Evolutionary conservation across 2,113 vertebrate species (phyloP), one percentile per base, ranked within the genome.

Genomic region (Anguilla japonica): DNA sequence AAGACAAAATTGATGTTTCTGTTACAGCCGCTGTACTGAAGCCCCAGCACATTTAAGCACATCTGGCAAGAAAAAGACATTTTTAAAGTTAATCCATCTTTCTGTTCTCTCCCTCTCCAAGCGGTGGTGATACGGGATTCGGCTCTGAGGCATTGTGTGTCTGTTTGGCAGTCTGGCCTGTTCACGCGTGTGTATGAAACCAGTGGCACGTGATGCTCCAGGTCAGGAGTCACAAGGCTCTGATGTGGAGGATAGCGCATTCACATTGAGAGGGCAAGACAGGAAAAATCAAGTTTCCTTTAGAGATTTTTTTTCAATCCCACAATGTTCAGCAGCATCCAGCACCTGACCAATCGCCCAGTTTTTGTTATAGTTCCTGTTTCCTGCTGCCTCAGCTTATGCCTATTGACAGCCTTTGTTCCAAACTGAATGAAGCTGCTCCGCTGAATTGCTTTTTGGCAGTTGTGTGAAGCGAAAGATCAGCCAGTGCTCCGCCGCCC

Each of bases 81-180:
- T 83, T 79, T 83, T 84, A 9, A 41, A 56, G 71, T 78, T 84
- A 71, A 57, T 83, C 53, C 41, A 79, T 87, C 34, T 87, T 84
- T 84, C 46, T 79, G 50, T 79, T 50, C 26, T 43, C 29, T 79
- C 14, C 40, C n/a, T 79, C n/a, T 85, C 67, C 67, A 84, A 78
- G 84, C 71, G 56, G 16, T 50, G 50, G 79, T 85, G 84, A 85
- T 20, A 34, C 7, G 13, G 41, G 60, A 26, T 67, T 60, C 11
- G 15, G 11, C 15, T 67, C n/a, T 34, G n/a, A n/a, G 71, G 34
- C 16, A 13, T 34, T 34, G n/a, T 81, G 34, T 85, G 20, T 39
- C 7, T 16, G 41, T 79, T 26, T 80, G 53, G 57, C 84, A 79
- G 46, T 79, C 46, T 79, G 56, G n/a, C 29, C 29, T 82, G n/a